phyloP scores from a whole-genome alignment of 2,113 vertebrate genomes.

The Chauna torquata region DNA sequence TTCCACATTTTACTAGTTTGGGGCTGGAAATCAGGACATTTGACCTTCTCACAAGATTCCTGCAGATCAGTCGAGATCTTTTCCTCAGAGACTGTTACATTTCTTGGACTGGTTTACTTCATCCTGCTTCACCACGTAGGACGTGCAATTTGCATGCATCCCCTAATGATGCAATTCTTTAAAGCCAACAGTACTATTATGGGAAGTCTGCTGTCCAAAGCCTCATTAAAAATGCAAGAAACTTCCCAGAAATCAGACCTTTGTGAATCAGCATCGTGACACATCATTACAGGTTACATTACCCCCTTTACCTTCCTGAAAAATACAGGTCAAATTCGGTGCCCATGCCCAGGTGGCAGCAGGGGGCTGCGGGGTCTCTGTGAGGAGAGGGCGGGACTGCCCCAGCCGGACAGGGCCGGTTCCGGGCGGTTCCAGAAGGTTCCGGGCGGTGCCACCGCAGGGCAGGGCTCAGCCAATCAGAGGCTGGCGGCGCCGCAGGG shows the following conservation, averaged over 20 bases:
- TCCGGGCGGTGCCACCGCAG: no score
- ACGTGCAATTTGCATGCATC: not conserved
- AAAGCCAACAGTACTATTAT: not conserved
- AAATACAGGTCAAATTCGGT: fast-evolving
- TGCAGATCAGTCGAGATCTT: not conserved
- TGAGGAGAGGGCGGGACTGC: not conserved
- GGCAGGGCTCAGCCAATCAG: not conserved
- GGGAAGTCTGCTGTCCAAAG: not conserved
- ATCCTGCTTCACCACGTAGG: not conserved
- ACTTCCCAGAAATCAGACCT: not conserved
- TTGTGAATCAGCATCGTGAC: not conserved
- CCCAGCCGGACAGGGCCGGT: not conserved
- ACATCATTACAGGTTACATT: fast-evolving
- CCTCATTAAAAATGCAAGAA: not conserved
- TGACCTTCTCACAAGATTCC: not conserved
- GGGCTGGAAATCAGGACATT: not conserved
- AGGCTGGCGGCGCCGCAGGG: fast-evolving
- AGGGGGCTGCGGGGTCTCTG: not conserved
- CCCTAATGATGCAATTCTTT: not conserved
- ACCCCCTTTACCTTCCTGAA: not conserved
- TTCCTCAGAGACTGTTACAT: not conserved
- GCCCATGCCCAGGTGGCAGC: not conserved
- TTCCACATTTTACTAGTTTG: fast-evolving
- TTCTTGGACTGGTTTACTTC: not conserved
- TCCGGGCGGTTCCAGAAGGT: not conserved